Evolutionary conservation across 2,888 invertebrate genomes (phyloP).

Genomic region (Sceliomorpha sp.): DNA sequence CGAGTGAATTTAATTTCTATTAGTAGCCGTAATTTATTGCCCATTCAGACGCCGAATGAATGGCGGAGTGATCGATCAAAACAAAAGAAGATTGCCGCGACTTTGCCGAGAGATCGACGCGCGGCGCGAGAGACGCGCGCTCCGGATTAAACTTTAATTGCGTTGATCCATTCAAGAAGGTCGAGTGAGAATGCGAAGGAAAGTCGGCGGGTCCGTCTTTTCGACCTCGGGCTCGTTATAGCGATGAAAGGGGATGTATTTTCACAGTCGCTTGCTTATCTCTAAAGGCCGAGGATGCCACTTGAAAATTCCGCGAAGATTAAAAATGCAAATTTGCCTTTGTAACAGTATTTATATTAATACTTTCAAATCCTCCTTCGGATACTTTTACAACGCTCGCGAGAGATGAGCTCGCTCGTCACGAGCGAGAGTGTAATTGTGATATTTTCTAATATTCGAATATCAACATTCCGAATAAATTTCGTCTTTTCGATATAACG

Average conservation of each 20-base stretch:
- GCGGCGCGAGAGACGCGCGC: constrained; percentile 43
- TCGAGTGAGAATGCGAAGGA: constrained; percentile 41
- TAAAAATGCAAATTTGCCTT: constrained; percentile 3
- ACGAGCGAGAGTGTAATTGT: too few relatives aligned
- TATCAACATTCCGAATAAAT: too few relatives aligned
- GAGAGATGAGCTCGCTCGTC: too few relatives aligned
- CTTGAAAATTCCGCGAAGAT: constrained; percentile 2
- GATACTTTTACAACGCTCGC: too few relatives aligned
- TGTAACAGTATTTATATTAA: too few relatives aligned
- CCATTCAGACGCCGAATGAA: constrained; percentile 56
- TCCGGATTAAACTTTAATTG: constrained; percentile 64
- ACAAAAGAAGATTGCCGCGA: constrained; percentile 56
- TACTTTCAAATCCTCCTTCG: too few relatives aligned
- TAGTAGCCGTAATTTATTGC: constrained; percentile 73
- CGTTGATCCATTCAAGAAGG: constrained; percentile 61
- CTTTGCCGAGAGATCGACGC: constrained; percentile 19
- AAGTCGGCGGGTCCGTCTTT: constrained; percentile 20
- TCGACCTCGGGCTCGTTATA: constrained; percentile 38
- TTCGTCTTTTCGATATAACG: too few relatives aligned
- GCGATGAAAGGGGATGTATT: constrained; percentile 39
- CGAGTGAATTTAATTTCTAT: constrained; percentile 74
- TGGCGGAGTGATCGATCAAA: constrained; percentile 58
- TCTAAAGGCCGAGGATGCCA: constrained; percentile 9
- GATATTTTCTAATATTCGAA: too few relatives aligned
- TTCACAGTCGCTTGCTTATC: constrained; percentile 23